Percentiles rank a stretch among this genome's conserved stretches.
Conservation (phyloP, 92 coral and sea anemone genomes). For the Umimayanthus chanpuru region DNA sequence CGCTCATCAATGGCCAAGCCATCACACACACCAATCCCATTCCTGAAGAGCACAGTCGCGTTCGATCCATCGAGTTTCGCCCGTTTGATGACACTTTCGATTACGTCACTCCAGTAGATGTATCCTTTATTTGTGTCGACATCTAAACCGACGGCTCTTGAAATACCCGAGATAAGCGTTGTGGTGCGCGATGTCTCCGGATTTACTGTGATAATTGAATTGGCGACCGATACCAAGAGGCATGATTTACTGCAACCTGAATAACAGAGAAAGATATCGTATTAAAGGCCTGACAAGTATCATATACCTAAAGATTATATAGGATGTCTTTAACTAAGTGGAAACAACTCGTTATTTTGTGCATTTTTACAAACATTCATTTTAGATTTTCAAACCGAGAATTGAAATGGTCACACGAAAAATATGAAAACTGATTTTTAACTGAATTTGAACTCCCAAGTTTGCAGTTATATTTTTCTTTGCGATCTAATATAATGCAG, state of each 20-base stretch:
- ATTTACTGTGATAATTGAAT: neutral
- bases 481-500: too few species aligned
- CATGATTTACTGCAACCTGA: neutral
- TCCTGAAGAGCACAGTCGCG: neutral
- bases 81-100: neutral
- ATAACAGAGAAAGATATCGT: neutral
- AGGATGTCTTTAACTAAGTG: too few species aligned
- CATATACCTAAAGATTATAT: too few species aligned
- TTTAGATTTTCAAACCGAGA: too few species aligned
- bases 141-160: neutral
- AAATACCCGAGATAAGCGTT: neutral
- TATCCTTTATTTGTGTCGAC: neutral
- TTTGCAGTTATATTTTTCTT: too few species aligned
- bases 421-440: too few species aligned
- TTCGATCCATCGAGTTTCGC: neutral
- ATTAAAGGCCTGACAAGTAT: too few species aligned
- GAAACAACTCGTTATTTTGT: too few species aligned
- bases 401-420: too few species aligned
- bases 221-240: neutral
- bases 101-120: neutral
- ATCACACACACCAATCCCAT: neutral
- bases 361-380: too few species aligned
- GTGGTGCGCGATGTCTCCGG: neutral
- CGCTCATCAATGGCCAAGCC: constrained; percentile 24
- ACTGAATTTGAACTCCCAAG: too few species aligned